Evolutionary conservation across 2,797 vertebrate species (phyloP), one percentile per base, ranked within the genome.

Genomic region (Myiotriccus ornatus): DNA sequence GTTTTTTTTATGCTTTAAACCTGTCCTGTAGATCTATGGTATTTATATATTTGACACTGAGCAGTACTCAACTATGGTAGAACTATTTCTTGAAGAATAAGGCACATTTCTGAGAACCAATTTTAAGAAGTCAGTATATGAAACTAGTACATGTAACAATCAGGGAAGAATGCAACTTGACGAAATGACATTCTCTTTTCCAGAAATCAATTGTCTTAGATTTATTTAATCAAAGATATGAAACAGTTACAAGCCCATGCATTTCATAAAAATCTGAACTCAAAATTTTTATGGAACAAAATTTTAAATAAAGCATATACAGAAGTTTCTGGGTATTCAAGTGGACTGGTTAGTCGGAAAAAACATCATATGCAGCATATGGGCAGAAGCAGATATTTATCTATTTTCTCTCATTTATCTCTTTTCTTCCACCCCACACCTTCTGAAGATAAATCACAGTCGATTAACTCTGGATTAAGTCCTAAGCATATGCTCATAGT

Each of bases 141-240:
- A 53, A 53, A 35, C n/a, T 57, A 69, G 4, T 34, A 89, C 49
- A 78, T 59, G 34, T 67, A 73, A 79, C 28, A 34, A 49, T 19
- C 5, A 39, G 52, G 7, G 46, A 92, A 74, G 37, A 95, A 90
- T 3, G 27, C 44, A 56, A 91, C 75, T 69, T 53, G 84, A 87
- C 18, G 0, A 96, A 91, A 87, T 46, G 25, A 84, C 52, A 74
- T 84, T 73, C 83, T 82, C 10, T 70, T 91, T 87, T 60, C 37
- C 79, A 87, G 64, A 87, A 44, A 83, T 70, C 50, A 93, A 22
- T 24, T 50, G 37, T 60, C 60, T 86, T 21, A 62, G 39, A 87
- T 96, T 97, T 94, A 97, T 96, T 97, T 93, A 53, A 76, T 70
- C 34, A 89, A 87, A 95, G 56, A 65, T 57, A 60, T 62, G 43